Conservation (phyloP, 2,888 invertebrate genomes). For the Tethea ocularis region DNA sequence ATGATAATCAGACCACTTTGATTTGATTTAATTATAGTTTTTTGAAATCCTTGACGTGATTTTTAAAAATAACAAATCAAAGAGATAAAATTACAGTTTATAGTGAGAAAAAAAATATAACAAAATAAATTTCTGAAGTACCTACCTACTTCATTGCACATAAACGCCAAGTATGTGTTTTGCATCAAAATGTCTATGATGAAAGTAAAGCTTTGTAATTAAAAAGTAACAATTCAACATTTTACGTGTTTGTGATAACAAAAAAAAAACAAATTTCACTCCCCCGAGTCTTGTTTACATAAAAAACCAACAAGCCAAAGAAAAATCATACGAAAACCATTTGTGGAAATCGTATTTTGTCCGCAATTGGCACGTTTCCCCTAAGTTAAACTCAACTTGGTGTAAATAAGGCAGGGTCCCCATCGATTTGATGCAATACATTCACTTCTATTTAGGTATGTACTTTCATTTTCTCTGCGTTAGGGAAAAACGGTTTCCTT, state of each 20-base stretch:
- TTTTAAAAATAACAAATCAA: neutral
- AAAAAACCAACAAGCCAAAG: conserved; percentile 28
- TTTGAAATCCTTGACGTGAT: neutral
- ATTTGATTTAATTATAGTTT: neutral
- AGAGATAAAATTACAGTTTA: neutral
- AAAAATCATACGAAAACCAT: conserved; percentile 44
- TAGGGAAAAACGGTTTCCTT: conserved; percentile 36
- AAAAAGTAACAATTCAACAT: too few relatives aligned
- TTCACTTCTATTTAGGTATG: conserved; percentile 53
- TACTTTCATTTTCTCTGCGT: conserved; percentile 32
- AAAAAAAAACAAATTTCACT: neutral
- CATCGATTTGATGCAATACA: conserved; percentile 44
- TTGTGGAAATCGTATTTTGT: conserved; percentile 51
- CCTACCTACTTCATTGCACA: too few relatives aligned
- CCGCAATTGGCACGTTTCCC: conserved; percentile 47
- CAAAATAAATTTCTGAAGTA: too few relatives aligned
- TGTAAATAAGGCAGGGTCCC: conserved; percentile 39
- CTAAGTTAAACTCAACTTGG: conserved; percentile 28
- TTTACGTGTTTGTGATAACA: neutral
- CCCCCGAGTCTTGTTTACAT: conserved; percentile 34
- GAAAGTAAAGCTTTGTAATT: too few relatives aligned
- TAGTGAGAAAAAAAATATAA: too few relatives aligned
- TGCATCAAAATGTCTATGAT: too few relatives aligned
- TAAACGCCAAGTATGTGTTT: too few relatives aligned
- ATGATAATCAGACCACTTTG: neutral